Base-by-base conservation (phyloP, 2,888 invertebrate species). In the Xanthorhoe spadicearia region DNA sequence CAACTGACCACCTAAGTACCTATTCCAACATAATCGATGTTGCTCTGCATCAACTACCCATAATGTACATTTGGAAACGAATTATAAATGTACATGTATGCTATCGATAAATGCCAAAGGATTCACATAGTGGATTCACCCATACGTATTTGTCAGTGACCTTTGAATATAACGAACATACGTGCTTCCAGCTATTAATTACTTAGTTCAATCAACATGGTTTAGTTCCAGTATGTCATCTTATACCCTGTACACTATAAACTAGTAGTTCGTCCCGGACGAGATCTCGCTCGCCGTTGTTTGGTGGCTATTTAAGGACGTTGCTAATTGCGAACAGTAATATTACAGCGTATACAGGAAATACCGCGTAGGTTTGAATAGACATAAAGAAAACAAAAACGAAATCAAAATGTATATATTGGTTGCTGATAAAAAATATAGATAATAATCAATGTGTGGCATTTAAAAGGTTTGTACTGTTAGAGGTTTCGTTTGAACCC, bases 121-220 rank as follows among this genome's bases (percentile, higher is more conserved):
- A 57, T 52, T n/a, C n/a, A n/a, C n/a, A n/a, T n/a, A n/a, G n/a
- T n/a, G n/a, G n/a, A n/a, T n/a, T 56, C 60, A 50, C 17, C 15
- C n/a, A 62, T 58, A 66, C 66, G 61, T 66, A 64, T 55, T 70
- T 68, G 58, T 68, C 43, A 50, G 46, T 61, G 55, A 6, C 9
- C 64, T 23, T 69, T 64, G 60, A 74, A 74, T 77, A 77, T 70
- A 72, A 71, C 60, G 19, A n/a, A 7, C 57, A 58, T 66, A 64
- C 72, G 69, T 23, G 59, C 64, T 71, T 71, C 18, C 23, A 18
- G 35, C 28, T 58, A 28, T 13, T 15, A 35, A 35, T 17, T 8
- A 9, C 10, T 35, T 32, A 28, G 28, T 28, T 32, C 13, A 43
- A 43, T 10, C 38, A 43, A 43, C 38, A 43, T 13, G 38, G 13